phyloP scores from a whole-genome alignment of 2,113 vertebrate species.

The Genyomyrus donnyi region DNA sequence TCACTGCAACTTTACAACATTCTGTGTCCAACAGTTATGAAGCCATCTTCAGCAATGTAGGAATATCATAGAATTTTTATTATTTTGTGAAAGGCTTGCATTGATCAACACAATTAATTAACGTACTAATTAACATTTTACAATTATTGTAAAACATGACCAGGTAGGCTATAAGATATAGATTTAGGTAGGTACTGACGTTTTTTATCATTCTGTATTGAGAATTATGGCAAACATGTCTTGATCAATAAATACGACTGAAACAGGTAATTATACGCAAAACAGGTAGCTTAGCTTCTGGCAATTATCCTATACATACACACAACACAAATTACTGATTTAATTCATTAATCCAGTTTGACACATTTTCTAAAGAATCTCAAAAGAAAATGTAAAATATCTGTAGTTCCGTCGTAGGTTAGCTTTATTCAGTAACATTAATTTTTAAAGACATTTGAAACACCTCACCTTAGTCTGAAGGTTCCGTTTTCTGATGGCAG shows the following conservation, averaged over 20 bases:
- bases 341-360: not conserved
- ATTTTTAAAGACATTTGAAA: not conserved
- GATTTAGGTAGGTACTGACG: not conserved
- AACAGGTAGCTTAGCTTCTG: not conserved
- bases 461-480: not conserved
- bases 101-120: not conserved
- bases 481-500: not conserved
- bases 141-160: not conserved
- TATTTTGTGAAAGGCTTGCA: not conserved
- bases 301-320: not conserved
- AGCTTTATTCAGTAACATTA: not conserved
- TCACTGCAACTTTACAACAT: not conserved
- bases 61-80: not conserved
- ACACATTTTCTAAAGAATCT: not conserved
- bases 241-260: not conserved
- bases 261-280: not conserved
- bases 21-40: not conserved
- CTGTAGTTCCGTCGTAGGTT: not conserved
- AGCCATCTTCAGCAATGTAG: not conserved
- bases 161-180: not conserved
- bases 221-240: not conserved
- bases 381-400: not conserved
- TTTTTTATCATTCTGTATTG: not conserved
- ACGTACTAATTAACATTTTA: not conserved
- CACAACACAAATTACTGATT: not conserved